Evolutionary conservation across 2,888 invertebrate genomes (phyloP), one percentile per base, ranked within the genome.

Genomic region (Acanthoscelides obtectus): DNA sequence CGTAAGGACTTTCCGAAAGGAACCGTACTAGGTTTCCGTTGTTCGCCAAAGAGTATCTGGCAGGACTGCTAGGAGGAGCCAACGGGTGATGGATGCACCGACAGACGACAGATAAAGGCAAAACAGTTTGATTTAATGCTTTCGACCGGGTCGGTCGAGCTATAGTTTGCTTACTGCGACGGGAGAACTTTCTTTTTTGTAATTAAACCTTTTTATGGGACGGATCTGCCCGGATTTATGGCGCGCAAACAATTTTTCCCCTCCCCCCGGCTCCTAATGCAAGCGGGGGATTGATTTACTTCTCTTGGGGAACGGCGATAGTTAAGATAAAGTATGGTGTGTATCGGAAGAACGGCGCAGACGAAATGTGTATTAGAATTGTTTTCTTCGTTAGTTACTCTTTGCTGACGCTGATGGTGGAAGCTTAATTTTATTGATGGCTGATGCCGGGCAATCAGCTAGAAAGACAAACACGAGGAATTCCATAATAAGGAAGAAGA

Each of bases 121-220:
- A 85, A 85, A 85, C 85, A 85, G 84, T 84, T 84, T 85, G 85
- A 85, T 85, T 85, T 85, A 85, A 83, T 83, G 84, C 83, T 78
- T 78, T 71, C 45, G 45, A 45, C 45, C 45, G 5, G 45, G 45
- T 45, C 45, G 45, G 45, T 66, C 78, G 83, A 80, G 82, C 83
- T 82, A 83, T 82, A 83, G 83, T 84, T 84, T 83, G 83, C 82
- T 83, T 80, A 81, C 20, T 22, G 8, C 21, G 64, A 82, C 81
- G 81, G 80, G 84, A 83, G 82, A 84, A 84, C 82, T 83, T 82
- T 80, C 83, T 83, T 83, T 84, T 83, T 84, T 83, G 84, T 85
- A 85, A 85, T 85, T 85, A 85, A 81, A 81, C 78, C 78, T 79
- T 80, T 81, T 79, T 81, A 80, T 80, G 80, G 79, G 80, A 80